Percentiles rank a stretch among this genome's conserved stretches.
Evolutionary conservation across 2,797 vertebrate species (phyloP).

Genomic region (Sebastes nivosus): DNA sequence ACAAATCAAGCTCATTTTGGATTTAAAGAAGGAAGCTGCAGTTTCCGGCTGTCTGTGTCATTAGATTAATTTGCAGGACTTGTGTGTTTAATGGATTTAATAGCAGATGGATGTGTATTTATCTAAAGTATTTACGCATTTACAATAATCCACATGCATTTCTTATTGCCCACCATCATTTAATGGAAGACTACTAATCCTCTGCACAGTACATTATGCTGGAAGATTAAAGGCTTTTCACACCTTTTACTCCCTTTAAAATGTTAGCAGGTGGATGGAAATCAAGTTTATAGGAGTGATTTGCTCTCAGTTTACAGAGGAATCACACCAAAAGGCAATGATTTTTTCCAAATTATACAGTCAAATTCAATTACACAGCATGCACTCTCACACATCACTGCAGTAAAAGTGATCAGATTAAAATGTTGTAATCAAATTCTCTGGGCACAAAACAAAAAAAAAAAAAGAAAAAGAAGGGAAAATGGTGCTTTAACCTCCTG

Average conservation of each 20-base stretch:
- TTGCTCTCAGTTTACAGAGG: neutral
- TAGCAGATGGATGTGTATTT: conserved; percentile 40
- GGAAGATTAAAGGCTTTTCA: neutral
- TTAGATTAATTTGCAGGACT: conserved; percentile 10
- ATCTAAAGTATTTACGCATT: conserved; percentile 27
- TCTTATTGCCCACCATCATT: conserved; percentile 7
- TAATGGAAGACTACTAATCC: conserved; percentile 20
- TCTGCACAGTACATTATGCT: too few species aligned
- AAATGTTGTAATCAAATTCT: conserved; percentile 19
- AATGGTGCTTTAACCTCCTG: conserved; percentile 72
- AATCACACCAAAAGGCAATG: neutral
- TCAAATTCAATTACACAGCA: neutral
- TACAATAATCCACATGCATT: conserved; percentile 30
- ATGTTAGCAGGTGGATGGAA: conserved; percentile 5
- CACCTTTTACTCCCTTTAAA: neutral
- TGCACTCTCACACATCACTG: neutral
- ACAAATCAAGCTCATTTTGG: neutral
- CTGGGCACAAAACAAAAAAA: neutral
- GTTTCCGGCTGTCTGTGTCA: neutral
- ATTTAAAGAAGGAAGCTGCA: neutral
- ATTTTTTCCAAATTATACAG: neutral
- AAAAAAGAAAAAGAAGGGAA: conserved; percentile 2
- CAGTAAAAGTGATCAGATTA: neutral
- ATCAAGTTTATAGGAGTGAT: neutral
- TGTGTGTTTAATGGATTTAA: conserved; percentile 43